Percentiles rank a stretch among this genome's conserved stretches.
Evolutionary conservation across 2,113 vertebrate genomes (phyloP).

Genomic region (Eidolon helvum): DNA sequence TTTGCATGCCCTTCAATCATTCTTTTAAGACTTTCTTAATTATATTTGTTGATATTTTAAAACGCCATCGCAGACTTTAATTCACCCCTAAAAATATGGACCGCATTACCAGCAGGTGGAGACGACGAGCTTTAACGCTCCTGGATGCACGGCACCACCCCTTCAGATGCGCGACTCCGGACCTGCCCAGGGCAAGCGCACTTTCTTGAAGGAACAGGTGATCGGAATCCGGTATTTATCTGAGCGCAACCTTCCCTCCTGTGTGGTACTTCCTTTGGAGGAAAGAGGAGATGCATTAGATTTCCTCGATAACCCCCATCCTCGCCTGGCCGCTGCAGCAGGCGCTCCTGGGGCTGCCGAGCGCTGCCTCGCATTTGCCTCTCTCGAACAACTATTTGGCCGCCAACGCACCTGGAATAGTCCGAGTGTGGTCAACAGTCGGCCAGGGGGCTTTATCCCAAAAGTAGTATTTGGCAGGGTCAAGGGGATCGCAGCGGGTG

Average conservation of each 20-base stretch:
- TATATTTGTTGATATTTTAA: background rate
- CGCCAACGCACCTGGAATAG: background rate
- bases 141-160: rapidly evolving
- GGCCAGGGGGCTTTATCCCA: background rate
- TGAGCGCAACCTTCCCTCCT: rapidly evolving
- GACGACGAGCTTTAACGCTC: rapidly evolving
- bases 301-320: background rate
- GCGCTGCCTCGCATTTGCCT: background rate
- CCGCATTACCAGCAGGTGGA: background rate
- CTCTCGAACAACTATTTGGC: conserved; percentile 24
- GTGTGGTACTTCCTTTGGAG: background rate
- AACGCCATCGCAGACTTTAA: background rate
- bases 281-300: background rate
- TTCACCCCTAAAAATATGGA: background rate
- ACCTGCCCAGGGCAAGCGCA: background rate
- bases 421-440: background rate
- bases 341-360: background rate
- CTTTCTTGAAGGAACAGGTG: background rate
- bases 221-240: background rate
- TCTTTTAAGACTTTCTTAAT: background rate
- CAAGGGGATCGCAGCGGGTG: background rate
- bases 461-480: background rate
- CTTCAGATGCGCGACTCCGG: rapidly evolving
- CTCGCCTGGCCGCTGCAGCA: rapidly evolving
- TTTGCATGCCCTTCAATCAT: background rate